Base-by-base conservation (phyloP, 53 echinoderm and acorn worm species). In the Zoroaster sp. region DNA sequence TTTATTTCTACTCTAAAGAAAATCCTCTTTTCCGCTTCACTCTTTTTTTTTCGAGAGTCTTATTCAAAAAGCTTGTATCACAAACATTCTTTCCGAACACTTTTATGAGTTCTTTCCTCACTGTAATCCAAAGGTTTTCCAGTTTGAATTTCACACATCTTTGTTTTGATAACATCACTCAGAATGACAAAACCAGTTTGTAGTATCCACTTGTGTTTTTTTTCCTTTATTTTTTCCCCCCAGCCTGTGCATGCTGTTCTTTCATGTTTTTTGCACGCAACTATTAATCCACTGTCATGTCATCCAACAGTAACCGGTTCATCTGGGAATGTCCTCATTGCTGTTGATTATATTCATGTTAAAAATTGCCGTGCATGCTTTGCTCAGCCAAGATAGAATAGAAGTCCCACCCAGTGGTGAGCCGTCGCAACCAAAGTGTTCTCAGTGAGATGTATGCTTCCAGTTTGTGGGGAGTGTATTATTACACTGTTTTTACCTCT, bases 211-310 rank as follows among this genome's bases (percentile, higher is more conserved):
- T 66, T 33, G 31, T 54, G 67, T 15, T 32, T 68, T 66, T 82
- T 11, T 42, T n/a, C n/a, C n/a, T n/a, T n/a, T n/a, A n/a, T n/a
- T n/a, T n/a, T n/a, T n/a, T n/a, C n/a, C n/a, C n/a, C n/a, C n/a
- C n/a, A n/a, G 43, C 23, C 35, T 82, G 30, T 39, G 80, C 80
- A 35, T 80, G 80, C 14, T 66, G 31, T 35, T 46, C n/a, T 23
- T 28, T 36, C 37, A 18, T 35, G 70, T 70, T 70, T 33, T 70
- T 36, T 35, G 34, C 37, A 34, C 18, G 70, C 70, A 36, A 18
- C 70, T 9, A 46, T 23, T 70, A 70, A 70, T n/a, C 40, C 79
- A 79, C 79, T 55, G 79, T 38, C 76, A 54, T 63, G 79, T 63
- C 79, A 40, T 59, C 30, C 23, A 21, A n/a, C 40, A 55, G 7